Evolutionary conservation across 2,888 invertebrate species (phyloP), one percentile per base, ranked within the genome.

Genomic region (Trichogramma dendrolimi): DNA sequence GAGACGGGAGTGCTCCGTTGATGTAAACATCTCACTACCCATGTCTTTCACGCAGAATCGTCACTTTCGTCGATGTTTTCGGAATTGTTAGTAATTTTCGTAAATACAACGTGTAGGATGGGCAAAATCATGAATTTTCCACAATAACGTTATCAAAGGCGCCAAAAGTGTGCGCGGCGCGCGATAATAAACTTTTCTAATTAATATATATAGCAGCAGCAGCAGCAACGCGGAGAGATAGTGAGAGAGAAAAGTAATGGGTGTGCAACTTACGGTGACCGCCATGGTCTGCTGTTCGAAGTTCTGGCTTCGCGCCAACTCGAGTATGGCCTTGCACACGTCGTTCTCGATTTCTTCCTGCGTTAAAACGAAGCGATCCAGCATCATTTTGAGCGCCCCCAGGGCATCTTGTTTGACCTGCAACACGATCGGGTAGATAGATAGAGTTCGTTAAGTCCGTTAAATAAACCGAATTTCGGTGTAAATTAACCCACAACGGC

Each of bases 11-110:
- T 79, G 80, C 78, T 80, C 27, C 27, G 27, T 27, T 1, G 79
- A 80, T 82, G 80, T 42, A 61, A 83, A 83, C 94, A 94, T 94
- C 94, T 95, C 95, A 91, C 93, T 94, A 95, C 94, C 91, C 92
- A 91, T 91, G 95, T 95, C 94, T 95, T 94, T 94, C 94, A 94
- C 81, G 83, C 79, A 83, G 88, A 81, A 84, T 81, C 80, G 8
- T 27, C 27, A 27, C 27, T 27, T 2, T 27, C 3, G 27, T 27
- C 1, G 27, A 27, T 27, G 27, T 27, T 27, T 27, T 27, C 27
- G 27, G 27, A 27, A 27, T 27, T 27, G 27, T 27, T 27, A 27
- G 27, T 27, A 27, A 27, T 27, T 27, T 27, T n/a, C n/a, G 27
- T 27, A 27, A 27, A 27, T 27, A 27, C 27, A 27, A 27, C 27